These are phyloP conservation scores for Prinia subflava DNA, from an alignment of 2,113 vertebrate species.

Conservation along the genomic window DNA sequence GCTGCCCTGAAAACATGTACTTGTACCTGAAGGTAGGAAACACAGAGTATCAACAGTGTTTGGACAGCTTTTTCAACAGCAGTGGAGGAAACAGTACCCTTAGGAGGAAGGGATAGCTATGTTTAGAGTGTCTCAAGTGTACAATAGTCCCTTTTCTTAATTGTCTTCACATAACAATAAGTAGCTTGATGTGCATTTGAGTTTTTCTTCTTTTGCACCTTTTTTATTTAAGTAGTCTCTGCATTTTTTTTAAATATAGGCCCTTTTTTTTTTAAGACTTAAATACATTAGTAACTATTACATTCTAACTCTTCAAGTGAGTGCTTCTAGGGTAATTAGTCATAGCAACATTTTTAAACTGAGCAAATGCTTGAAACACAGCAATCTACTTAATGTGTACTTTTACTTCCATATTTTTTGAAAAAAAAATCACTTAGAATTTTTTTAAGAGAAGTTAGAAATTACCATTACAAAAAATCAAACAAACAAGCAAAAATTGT, in stretches of 20 bases:
- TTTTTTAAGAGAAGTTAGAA: background rate
- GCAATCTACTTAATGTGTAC: background rate
- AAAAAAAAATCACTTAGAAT: background rate
- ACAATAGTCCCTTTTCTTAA: background rate
- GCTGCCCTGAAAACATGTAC: constrained; percentile 79
- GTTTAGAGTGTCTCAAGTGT: background rate
- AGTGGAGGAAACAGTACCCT: background rate
- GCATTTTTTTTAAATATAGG: background rate
- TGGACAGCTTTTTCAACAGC: background rate
- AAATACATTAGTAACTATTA: background rate
- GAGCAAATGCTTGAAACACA: background rate
- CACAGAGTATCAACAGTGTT: background rate
- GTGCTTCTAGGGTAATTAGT: background rate
- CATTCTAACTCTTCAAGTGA: background rate
- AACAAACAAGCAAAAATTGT: background rate
- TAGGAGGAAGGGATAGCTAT: background rate
- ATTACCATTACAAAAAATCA: background rate
- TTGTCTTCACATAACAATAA: background rate
- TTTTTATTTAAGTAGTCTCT: background rate
- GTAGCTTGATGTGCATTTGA: background rate
- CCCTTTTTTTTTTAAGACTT: background rate
- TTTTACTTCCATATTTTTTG: background rate
- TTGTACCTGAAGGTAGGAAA: constrained; percentile 86
- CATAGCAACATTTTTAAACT: background rate
- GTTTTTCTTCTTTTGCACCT: background rate